Evolutionary conservation across 2,888 invertebrate genomes (phyloP).

Genomic region (Blomia tropicalis): DNA sequence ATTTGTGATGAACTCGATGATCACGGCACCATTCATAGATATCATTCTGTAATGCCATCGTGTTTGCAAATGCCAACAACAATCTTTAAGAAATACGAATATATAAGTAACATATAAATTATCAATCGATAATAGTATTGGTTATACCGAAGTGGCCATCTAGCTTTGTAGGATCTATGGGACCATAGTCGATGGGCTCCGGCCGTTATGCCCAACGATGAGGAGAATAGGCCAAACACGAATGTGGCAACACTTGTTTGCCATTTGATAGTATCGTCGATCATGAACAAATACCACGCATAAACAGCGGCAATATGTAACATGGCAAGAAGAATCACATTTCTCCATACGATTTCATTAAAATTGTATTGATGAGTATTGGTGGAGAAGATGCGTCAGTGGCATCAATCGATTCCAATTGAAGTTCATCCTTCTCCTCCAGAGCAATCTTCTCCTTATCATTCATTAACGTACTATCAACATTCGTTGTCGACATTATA

Average conservation of each 20-base stretch:
- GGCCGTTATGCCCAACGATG: conserved; percentile 72
- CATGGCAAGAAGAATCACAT: conserved; percentile 28
- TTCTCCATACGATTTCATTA: conserved; percentile 30
- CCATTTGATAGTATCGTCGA: conserved; percentile 26
- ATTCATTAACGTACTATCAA: background rate
- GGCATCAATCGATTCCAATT: background rate
- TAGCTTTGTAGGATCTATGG: conserved; percentile 80
- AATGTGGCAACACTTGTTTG: conserved; percentile 42
- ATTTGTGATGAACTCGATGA: conserved; percentile 28
- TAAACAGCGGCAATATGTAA: conserved; percentile 29
- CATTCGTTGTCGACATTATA: background rate
- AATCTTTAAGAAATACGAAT: conserved; percentile 40
- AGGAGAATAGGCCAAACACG: conserved; percentile 44
- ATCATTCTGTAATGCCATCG: conserved; percentile 52
- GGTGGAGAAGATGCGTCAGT: background rate
- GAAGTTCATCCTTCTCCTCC: conserved; percentile 7
- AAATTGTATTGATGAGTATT: background rate
- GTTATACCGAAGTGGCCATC: conserved; percentile 48
- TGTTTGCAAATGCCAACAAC: conserved; percentile 60
- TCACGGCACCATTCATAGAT: conserved; percentile 27
- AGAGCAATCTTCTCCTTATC: background rate
- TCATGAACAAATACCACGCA: conserved; percentile 28
- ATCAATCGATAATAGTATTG: background rate
- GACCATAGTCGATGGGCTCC: conserved; percentile 90
- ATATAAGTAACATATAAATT: background rate